Evolutionary conservation across 2,888 invertebrate genomes (phyloP), one percentile per base, ranked within the genome.

Genomic region (Lepidochitona cinerea): DNA sequence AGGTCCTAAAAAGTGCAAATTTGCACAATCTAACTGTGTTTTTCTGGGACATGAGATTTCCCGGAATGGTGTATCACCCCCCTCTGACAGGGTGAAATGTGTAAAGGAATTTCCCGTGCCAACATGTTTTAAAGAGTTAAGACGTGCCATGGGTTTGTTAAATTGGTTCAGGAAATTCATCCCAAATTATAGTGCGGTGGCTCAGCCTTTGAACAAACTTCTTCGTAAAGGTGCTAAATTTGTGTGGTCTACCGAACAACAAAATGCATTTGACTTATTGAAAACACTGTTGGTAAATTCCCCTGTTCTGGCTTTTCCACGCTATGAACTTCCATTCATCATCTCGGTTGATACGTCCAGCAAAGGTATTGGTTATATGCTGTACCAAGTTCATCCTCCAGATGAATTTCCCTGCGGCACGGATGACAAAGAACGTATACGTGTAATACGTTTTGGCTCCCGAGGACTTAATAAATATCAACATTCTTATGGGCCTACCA

Each of bases 321-420:
- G 59, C 9, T 72, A 68, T 72, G 72, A 72, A 29, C 18, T 68
- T 3, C 68, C 68, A 14, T 72, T 72, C 32, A 35, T 32, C 23
- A 12, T 72, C 9, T 54, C 67, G 23, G 72, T 72, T n/a, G 72
- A 72, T 59, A 68, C 37, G 18, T 68, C 68, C 18, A 54, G 68
- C 33, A 33, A 54, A 14, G 72, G 68, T 26, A 72, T 72, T 37
- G 54, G 68, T 12, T 72, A 36, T 29, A 29, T 65, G 32, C 66
- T 32, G 33, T 52, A 66, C 35, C 66, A 66, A 36, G 14, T 12
- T 35, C 26, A 66, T 36, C 66, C 66, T 36, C n/a, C n/a, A n/a
- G n/a, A n/a, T n/a, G n/a, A n/a, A n/a, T n/a, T n/a, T n/a, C n/a
- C n/a, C n/a, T n/a, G n/a, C n/a, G n/a, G n/a, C n/a, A n/a, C n/a